phyloP scores from a whole-genome alignment of 2,888 invertebrate genomes.

The Orchesella flavescens region DNA sequence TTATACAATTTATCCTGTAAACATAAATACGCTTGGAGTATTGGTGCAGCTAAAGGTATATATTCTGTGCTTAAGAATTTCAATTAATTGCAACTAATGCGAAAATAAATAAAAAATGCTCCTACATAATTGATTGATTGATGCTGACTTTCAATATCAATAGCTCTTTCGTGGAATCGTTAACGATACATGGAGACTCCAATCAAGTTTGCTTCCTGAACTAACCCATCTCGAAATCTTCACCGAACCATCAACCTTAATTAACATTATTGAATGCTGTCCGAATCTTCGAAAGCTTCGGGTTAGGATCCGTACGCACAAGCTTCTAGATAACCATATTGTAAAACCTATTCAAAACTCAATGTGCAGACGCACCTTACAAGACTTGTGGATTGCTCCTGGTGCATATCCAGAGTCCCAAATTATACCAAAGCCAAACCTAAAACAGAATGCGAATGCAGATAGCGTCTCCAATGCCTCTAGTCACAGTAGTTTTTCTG shows the following conservation, averaged over 20 bases:
- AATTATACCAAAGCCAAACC: neutral
- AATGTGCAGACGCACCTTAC: slow-evolving; percentile 63
- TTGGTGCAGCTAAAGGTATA: slow-evolving; percentile 23
- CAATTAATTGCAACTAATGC: too few relatives aligned
- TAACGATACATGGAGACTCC: slow-evolving; percentile 57
- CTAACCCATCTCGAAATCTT: slow-evolving; percentile 62
- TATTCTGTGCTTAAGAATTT: neutral
- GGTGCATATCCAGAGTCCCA: slow-evolving; percentile 36
- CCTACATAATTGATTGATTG: too few relatives aligned
- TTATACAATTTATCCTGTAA: slow-evolving; percentile 65
- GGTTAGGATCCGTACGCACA: slow-evolving; percentile 46
- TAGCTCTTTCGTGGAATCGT: slow-evolving; percentile 59
- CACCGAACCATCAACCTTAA: slow-evolving; percentile 58
- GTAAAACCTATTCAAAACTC: slow-evolving; percentile 52
- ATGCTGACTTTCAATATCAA: too few relatives aligned
- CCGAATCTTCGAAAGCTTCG: slow-evolving; percentile 60
- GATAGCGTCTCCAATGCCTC: neutral
- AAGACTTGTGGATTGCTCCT: slow-evolving; percentile 68
- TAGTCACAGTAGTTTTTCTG: neutral
- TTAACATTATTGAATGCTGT: slow-evolving; percentile 58
- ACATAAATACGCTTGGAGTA: slow-evolving; percentile 62
- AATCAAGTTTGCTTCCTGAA: slow-evolving; percentile 56
- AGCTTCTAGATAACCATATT: slow-evolving; percentile 48
- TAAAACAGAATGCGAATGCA: neutral
- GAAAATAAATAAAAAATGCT: too few relatives aligned